Conservation (phyloP, 2,113 vertebrate species). For the Leptodactylus fuscus region DNA sequence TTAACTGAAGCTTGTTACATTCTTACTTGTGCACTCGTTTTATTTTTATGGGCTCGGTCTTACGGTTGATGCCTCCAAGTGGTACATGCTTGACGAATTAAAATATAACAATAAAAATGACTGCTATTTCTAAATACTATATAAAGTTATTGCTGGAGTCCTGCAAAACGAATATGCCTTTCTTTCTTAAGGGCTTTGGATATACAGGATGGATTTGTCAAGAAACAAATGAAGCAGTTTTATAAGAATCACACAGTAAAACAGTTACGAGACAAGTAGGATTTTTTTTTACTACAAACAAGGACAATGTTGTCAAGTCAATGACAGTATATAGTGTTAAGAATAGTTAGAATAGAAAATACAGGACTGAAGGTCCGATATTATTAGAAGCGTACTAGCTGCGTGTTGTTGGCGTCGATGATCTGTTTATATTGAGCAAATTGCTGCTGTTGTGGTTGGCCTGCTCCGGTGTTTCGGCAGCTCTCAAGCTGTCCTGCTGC, state of each 20-base stretch:
- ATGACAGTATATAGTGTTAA: neutral
- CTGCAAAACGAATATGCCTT: neutral
- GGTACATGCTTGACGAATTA: neutral
- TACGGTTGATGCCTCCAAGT: constrained; percentile 1
- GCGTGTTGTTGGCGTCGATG: too few species aligned
- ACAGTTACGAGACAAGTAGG: neutral
- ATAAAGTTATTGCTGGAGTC: neutral
- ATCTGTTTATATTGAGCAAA: too few species aligned
- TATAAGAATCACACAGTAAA: constrained; percentile 11
- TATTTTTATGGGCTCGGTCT: neutral
- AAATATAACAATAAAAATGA: neutral
- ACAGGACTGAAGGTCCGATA: neutral
- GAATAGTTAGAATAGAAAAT: neutral
- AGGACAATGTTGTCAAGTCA: neutral
- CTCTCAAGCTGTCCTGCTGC: too few species aligned
- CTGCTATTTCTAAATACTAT: neutral
- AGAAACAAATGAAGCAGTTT: constrained; percentile 20
- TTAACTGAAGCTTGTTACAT: constrained; percentile 50
- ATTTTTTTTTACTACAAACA: neutral
- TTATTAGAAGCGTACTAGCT: too few species aligned
- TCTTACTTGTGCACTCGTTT: constrained; percentile 28
- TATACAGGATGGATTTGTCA: neutral
- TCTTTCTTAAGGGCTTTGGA: constrained; percentile 16
- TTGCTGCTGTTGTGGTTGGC: too few species aligned
- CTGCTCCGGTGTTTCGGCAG: too few species aligned